Conservation (phyloP, 1,140 invertebrate species). For the Rhopalosiphum padi region DNA sequence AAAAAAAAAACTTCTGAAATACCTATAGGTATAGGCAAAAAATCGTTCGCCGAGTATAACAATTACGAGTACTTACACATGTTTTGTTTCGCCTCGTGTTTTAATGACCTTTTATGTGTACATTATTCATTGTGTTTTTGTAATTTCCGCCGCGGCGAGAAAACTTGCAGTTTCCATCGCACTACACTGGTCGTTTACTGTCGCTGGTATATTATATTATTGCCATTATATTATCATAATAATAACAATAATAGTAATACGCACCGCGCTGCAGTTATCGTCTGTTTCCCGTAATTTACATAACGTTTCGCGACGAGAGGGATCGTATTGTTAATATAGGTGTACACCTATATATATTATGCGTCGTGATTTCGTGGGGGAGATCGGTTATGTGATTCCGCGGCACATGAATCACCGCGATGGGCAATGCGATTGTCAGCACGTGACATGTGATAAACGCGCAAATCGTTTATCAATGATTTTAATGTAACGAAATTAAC, state of each 20-base stretch:
- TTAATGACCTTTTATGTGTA: background rate
- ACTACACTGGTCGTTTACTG: background rate
- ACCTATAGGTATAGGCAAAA: background rate
- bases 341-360: background rate
- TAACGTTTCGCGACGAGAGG: background rate
- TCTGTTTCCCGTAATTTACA: slow-evolving; percentile 47
- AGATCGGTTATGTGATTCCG: slow-evolving; percentile 42
- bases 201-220: background rate
- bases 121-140: slow-evolving; percentile 9
- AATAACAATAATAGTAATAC: background rate
- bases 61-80: background rate
- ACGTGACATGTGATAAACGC: background rate
- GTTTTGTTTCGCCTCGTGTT: background rate
- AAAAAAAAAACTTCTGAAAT: background rate
- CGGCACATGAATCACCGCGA: slow-evolving; percentile 5
- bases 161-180: slow-evolving; percentile 25
- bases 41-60: background rate
- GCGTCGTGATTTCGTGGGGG: slow-evolving; percentile 8
- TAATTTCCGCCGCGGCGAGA: slow-evolving; percentile 28
- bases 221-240: background rate
- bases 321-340: background rate
- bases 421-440: background rate
- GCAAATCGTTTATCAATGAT: background rate
- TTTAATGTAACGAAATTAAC: background rate
- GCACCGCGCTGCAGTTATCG: slow-evolving; percentile 10